A percentile compares a stretch with the other conserved stretches of the same genome.
Evolutionary conservation across 2,113 vertebrate species (phyloP).

Genomic region (Gymnobelideus leadbeateri): DNA sequence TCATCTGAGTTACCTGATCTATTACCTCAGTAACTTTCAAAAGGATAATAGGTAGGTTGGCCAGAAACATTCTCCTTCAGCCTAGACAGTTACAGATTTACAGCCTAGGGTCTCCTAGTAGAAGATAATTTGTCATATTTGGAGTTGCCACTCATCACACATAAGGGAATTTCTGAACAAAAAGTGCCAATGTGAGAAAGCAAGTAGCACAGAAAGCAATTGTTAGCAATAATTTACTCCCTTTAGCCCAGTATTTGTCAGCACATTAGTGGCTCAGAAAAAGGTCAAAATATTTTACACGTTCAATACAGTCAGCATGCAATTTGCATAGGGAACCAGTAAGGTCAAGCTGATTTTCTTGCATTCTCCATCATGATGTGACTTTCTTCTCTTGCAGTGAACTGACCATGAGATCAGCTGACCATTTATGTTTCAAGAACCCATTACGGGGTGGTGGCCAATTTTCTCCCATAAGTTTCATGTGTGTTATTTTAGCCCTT

Average conservation of each 20-base stretch:
- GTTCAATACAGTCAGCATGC: neutral
- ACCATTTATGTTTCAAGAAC: slow-evolving; percentile 6
- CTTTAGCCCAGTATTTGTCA: slow-evolving; percentile 4
- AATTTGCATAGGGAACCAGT: slow-evolving; percentile 22
- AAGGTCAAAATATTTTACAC: slow-evolving; percentile 30
- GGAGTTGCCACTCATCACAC: neutral
- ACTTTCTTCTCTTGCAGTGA: slow-evolving; percentile 17
- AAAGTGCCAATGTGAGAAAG: neutral
- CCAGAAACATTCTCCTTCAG: neutral
- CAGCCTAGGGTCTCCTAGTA: neutral
- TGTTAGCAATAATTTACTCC: neutral
- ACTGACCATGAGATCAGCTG: slow-evolving; percentile 1
- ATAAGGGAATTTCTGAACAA: neutral
- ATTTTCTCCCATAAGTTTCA: neutral
- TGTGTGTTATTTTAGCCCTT: slow-evolving; percentile 40
- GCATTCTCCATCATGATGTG: slow-evolving; percentile 19
- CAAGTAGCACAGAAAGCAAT: neutral
- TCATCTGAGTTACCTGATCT: neutral
- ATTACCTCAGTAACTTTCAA: slow-evolving; percentile 13
- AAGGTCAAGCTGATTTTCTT: neutral
- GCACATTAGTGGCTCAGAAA: slow-evolving; percentile 21
- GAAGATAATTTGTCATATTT: neutral
- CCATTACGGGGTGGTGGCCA: neutral
- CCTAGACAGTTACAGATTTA: neutral
- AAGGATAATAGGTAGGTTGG: neutral